Conservation (phyloP, 2,888 invertebrate species). For the Anodontia alba region DNA sequence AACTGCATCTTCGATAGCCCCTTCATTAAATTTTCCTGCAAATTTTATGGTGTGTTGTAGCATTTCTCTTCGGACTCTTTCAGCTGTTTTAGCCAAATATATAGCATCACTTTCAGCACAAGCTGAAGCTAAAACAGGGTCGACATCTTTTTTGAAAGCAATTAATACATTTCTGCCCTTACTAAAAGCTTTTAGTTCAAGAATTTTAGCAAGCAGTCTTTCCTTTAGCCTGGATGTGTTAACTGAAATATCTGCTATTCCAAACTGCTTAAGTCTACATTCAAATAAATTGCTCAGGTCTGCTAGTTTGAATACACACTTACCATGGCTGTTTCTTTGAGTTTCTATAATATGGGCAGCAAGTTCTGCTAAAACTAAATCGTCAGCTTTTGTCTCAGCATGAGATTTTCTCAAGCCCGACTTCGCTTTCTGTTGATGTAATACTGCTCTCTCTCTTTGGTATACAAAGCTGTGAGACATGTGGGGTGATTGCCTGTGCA, state of each 20-base stretch:
- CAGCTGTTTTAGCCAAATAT: background rate
- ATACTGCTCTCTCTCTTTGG: too few species aligned
- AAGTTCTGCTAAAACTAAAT: too few species aligned
- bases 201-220: background rate
- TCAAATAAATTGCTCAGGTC: background rate
- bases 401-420: too few species aligned
- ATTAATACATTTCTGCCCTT: background rate
- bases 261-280: background rate
- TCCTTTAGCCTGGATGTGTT: background rate
- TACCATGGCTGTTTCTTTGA: too few species aligned
- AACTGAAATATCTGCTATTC: background rate
- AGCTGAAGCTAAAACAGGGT: background rate
- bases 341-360: too few species aligned
- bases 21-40: background rate
- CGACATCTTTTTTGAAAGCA: background rate
- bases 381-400: too few species aligned
- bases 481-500: constrained; percentile 9
- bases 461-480: constrained; percentile 25
- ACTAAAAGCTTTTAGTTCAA: background rate
- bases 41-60: background rate
- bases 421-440: background rate
- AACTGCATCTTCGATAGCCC: background rate
- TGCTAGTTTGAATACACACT: background rate
- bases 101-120: background rate
- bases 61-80: background rate